Conservation (phyloP, 2,888 invertebrate genomes). For the Cataglyphis albicans region DNA sequence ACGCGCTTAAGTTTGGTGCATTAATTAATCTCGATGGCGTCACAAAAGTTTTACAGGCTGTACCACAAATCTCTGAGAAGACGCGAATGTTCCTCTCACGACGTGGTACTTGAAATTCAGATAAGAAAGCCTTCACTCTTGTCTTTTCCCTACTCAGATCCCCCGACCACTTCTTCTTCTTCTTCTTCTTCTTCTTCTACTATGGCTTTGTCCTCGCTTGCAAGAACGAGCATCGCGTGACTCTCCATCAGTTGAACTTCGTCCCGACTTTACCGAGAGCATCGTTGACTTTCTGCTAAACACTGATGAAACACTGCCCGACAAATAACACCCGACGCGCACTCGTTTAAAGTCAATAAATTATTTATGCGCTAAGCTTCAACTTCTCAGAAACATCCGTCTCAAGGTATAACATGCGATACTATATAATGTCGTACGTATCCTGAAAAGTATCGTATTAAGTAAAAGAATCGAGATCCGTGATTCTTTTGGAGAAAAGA, state of each 20-base stretch:
- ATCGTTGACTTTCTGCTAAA: conserved; percentile 58
- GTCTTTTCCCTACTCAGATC: conserved; percentile 30
- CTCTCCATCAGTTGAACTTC: conserved; percentile 60
- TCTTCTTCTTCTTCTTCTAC: conserved; percentile 37
- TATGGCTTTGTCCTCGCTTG: conserved; percentile 52
- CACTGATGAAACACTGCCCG: conserved; percentile 60
- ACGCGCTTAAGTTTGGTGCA: conserved; percentile 40
- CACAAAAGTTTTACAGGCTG: conserved; percentile 57
- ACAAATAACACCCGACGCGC: conserved; percentile 48
- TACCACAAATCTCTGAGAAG: conserved; percentile 51
- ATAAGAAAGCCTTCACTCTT: conserved; percentile 59
- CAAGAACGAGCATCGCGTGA: conserved; percentile 48
- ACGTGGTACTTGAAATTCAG: conserved; percentile 65
- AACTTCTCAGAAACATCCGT: conserved; percentile 7
- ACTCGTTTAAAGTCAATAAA: conserved; percentile 60
- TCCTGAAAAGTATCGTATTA: neutral
- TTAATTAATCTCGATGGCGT: conserved; percentile 57
- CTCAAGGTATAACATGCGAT: neutral
- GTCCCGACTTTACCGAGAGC: conserved; percentile 52
- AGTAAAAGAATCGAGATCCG: neutral
- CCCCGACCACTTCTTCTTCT: conserved; percentile 34
- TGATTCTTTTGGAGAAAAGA: neutral
- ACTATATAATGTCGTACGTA: neutral
- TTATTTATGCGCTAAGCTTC: conserved; percentile 55
- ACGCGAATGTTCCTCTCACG: conserved; percentile 52